Conservation (phyloP, 2,888 invertebrate genomes). For the Gastrophysa polygoni region DNA sequence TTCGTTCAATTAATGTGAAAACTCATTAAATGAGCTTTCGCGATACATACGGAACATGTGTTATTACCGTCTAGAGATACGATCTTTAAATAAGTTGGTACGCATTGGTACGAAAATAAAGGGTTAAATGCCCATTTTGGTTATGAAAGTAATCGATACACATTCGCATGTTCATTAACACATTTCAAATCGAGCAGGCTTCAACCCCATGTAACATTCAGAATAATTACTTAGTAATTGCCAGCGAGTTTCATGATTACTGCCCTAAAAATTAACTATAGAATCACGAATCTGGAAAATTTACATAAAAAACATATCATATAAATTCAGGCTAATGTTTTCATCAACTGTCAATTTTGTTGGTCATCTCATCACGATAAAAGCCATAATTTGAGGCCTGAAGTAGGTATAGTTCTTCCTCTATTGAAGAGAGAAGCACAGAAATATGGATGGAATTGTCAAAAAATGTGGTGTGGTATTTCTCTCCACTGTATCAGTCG, state of each 20-base stretch:
- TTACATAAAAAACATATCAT: no score
- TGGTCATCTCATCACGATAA: no score
- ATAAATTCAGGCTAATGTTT: no score
- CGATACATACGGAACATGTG: slow-evolving; percentile 46
- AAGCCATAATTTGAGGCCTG: no score
- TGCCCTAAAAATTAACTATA: not conserved
- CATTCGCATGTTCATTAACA: slow-evolving; percentile 53
- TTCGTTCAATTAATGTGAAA: slow-evolving; percentile 39
- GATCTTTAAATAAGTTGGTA: slow-evolving; percentile 54
- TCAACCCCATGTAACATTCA: slow-evolving; percentile 27
- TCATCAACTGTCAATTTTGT: no score
- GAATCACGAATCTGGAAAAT: no score
- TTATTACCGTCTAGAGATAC: slow-evolving; percentile 54
- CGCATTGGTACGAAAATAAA: slow-evolving; percentile 55
- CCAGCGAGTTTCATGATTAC: not conserved
- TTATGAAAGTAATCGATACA: slow-evolving; percentile 52
- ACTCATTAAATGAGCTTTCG: slow-evolving; percentile 41
- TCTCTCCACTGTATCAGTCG: no score
- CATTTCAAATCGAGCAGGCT: slow-evolving; percentile 36
- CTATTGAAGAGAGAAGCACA: no score
- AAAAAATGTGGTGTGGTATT: no score
- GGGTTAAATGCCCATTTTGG: slow-evolving; percentile 49
- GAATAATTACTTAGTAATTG: slow-evolving; percentile 18
- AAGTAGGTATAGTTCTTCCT: no score
- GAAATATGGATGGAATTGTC: no score